phyloP scores from a whole-genome alignment of 2,113 vertebrate species.

The Trichechus manatus region DNA sequence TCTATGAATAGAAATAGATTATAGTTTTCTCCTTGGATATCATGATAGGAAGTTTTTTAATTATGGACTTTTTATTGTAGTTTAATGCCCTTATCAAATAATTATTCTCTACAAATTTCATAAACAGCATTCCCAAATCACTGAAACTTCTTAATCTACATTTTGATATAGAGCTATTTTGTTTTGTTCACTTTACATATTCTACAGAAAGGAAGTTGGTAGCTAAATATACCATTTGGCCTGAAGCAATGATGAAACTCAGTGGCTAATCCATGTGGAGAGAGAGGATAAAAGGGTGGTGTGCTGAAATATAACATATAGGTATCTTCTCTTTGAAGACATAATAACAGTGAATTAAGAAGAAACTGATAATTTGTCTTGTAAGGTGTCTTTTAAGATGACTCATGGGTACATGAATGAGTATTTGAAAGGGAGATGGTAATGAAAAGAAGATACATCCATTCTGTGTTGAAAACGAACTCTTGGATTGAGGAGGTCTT shows the following conservation, averaged over 20 bases:
- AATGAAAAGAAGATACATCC: not conserved
- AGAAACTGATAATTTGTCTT: conserved; percentile 1
- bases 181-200: not conserved
- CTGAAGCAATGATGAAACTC: not conserved
- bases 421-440: not conserved
- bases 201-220: not conserved
- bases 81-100: conserved; percentile 66
- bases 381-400: not conserved
- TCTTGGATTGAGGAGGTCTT: not conserved
- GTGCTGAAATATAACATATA: not conserved
- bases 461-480: not conserved
- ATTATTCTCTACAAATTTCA: conserved; percentile 62
- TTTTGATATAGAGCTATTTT: conserved; percentile 54
- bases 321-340: not conserved
- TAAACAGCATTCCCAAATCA: conserved; percentile 33
- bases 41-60: conserved; percentile 31
- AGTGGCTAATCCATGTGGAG: no score
- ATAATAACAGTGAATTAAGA: not conserved
- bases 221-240: not conserved
- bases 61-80: conserved; percentile 50
- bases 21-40: conserved; percentile 47
- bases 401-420: not conserved
- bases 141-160: not conserved
- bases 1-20: conserved; percentile 40
- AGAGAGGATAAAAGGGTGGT: not conserved